Conservation (phyloP, 2,113 vertebrate genomes). For the Melospiza georgiana region DNA sequence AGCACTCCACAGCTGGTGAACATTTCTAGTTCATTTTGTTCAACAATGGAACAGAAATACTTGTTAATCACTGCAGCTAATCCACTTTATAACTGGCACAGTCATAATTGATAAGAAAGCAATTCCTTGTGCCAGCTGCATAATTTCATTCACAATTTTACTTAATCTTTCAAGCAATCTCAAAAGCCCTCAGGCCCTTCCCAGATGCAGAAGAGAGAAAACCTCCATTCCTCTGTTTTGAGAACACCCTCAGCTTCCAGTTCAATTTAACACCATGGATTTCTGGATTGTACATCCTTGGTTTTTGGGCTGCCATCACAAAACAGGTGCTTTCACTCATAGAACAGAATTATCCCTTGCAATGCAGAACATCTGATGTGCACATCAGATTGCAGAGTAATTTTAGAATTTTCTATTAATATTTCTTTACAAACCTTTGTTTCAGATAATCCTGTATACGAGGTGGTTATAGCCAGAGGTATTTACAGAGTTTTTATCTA, state of each 20-base stretch:
- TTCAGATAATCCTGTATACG: not conserved
- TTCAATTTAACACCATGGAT: not conserved
- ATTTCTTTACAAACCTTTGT: not conserved
- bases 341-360: not conserved
- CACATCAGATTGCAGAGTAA: not conserved
- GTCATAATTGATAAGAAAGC: not conserved
- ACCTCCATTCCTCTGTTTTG: not conserved
- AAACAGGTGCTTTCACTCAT: not conserved
- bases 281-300: not conserved
- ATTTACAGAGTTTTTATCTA: not conserved
- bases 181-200: constrained; percentile 2
- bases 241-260: not conserved
- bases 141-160: constrained; percentile 4
- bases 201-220: not conserved
- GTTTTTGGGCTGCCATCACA: not conserved
- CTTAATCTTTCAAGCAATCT: not conserved
- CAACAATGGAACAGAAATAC: not conserved
- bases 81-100: not conserved
- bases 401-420: not conserved
- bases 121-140: not conserved
- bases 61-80: not conserved
- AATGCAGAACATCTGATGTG: not conserved
- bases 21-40: not conserved
- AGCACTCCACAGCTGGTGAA: not conserved
- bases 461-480: not conserved